phyloP scores from a whole-genome alignment of 2,888 invertebrate genomes.

The Lepeophtheirus nordmannii region DNA sequence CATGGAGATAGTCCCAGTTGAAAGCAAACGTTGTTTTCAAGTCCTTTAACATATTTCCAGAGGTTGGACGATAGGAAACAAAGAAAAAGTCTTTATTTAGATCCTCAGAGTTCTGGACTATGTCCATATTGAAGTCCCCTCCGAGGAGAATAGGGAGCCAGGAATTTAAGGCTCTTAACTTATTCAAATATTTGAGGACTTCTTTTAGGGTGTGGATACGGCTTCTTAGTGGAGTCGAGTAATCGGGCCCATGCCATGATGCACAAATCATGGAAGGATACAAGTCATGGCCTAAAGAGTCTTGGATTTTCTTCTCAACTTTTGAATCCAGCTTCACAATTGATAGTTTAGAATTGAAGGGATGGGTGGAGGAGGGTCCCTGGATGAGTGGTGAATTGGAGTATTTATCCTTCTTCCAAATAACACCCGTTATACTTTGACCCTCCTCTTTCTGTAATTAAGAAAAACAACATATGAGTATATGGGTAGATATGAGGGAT shows the following conservation, averaged over 20 bases:
- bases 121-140: slow-evolving; percentile 17
- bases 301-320: neutral
- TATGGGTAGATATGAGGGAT: too few species aligned
- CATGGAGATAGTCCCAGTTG: neutral
- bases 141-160: slow-evolving; percentile 12
- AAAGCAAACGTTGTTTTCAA: slow-evolving; percentile 9
- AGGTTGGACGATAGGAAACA: neutral
- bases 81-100: neutral
- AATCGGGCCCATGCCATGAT: slow-evolving; percentile 15
- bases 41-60: neutral
- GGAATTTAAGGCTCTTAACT: neutral
- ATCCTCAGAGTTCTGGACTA: neutral
- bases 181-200: neutral
- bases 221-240: neutral
- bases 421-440: slow-evolving; percentile 1
- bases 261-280: slow-evolving; percentile 9
- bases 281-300: neutral
- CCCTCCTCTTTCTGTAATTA: too few species aligned
- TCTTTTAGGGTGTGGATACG: neutral
- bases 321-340: slow-evolving; percentile 7
- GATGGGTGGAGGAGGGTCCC: too few species aligned
- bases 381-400: too few species aligned
- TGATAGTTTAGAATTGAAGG: neutral
- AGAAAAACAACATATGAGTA: too few species aligned
- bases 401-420: slow-evolving; percentile 6